Percentiles rank a stretch among this genome's conserved stretches.
Conservation (phyloP, 2,888 invertebrate genomes). For the Scaeva pyrastri region DNA sequence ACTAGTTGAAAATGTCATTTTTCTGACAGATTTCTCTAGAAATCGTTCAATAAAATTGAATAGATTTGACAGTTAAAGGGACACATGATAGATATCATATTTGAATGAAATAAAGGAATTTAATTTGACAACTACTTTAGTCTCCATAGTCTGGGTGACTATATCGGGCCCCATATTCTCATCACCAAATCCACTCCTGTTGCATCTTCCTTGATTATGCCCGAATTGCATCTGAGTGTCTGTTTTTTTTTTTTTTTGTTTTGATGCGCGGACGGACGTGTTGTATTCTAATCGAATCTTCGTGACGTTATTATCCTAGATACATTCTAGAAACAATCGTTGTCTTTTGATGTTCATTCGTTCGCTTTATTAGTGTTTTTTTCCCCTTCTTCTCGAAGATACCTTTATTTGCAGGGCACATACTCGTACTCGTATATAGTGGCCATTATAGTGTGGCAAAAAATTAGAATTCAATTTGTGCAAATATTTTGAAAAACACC, state of each 20-base stretch:
- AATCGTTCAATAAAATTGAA: no score
- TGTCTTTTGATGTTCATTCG: conserved; percentile 69
- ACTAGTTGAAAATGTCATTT: no score
- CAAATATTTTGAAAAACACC: conserved; percentile 75
- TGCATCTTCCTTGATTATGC: neutral
- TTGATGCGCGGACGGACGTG: conserved; percentile 69
- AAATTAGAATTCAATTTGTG: conserved; percentile 76
- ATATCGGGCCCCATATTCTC: neutral
- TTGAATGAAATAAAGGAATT: no score
- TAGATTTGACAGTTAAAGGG: no score
- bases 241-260: no score
- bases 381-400: neutral
- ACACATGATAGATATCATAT: no score
- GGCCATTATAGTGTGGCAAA: conserved; percentile 42
- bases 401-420: neutral
- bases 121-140: no score
- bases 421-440: no score
- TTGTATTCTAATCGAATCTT: conserved; percentile 74
- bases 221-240: conserved; percentile 45
- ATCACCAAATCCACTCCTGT: neutral
- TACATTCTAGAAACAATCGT: conserved; percentile 58
- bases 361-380: conserved; percentile 38
- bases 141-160: no score
- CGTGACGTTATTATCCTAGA: conserved; percentile 76
- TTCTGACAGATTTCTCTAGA: no score